Conservation (phyloP, 1,140 invertebrate species). For the Geopemphigus sp. region DNA sequence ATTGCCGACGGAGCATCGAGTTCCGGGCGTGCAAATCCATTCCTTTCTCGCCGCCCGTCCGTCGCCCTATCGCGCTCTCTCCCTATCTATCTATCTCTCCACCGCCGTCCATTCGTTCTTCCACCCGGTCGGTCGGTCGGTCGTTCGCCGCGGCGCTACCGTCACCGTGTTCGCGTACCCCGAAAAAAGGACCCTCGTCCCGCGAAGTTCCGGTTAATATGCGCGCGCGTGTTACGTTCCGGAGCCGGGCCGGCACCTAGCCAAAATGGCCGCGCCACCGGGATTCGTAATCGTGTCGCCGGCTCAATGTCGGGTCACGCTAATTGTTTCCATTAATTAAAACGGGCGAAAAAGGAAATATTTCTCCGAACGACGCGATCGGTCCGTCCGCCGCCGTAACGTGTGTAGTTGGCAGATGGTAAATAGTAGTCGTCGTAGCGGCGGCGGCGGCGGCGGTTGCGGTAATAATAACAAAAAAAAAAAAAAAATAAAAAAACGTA, state of each 20-base stretch:
- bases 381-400: slow-evolving; percentile 9
- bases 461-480: neutral
- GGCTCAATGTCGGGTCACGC: slow-evolving; percentile 37
- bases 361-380: too few species aligned
- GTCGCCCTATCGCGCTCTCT: neutral
- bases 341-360: slow-evolving; percentile 23
- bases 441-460: too few species aligned
- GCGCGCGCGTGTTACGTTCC: neutral
- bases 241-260: neutral
- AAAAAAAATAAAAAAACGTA: neutral
- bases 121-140: too few species aligned
- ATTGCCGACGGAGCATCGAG: slow-evolving; percentile 48
- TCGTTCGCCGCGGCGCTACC: neutral
- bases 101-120: neutral
- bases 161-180: neutral
- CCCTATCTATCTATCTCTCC: neutral
- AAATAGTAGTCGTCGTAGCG: too few species aligned
- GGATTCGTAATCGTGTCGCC: slow-evolving; percentile 40
- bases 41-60: neutral
- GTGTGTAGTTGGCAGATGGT: slow-evolving; percentile 37
- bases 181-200: slow-evolving; percentile 36
- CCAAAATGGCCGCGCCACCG: slow-evolving; percentile 36
- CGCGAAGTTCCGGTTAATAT: slow-evolving; percentile 17
- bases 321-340: slow-evolving; percentile 49
- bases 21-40: slow-evolving; percentile 37